A percentile compares a stretch with the other conserved stretches of the same genome.
Conservation (phyloP, 2,797 vertebrate species). For the Synanceia verrucosa region DNA sequence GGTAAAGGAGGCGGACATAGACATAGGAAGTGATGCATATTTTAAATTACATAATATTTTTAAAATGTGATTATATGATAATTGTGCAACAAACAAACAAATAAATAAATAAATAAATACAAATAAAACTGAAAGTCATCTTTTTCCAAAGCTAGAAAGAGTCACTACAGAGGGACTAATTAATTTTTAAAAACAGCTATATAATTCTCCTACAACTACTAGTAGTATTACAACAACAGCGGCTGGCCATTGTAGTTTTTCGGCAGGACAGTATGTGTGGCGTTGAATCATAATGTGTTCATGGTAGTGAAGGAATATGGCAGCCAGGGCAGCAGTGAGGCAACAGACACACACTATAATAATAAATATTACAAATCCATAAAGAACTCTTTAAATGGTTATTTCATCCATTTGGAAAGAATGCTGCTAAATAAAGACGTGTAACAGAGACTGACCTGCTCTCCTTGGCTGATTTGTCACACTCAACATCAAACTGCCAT, state of each 20-base stretch:
- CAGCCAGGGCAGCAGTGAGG: no score
- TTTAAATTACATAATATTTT: no score
- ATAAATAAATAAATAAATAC: no score
- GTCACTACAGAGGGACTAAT: no score
- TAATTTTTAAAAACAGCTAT: neutral
- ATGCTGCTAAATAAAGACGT: neutral
- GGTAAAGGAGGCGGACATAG: no score
- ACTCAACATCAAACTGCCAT: slow-evolving; percentile 97
- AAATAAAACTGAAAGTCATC: no score
- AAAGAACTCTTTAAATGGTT: neutral
- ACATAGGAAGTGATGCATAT: no score
- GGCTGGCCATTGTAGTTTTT: neutral
- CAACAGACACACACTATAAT: no score
- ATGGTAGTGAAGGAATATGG: neutral
- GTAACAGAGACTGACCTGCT: slow-evolving; percentile 78
- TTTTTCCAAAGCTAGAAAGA: no score
- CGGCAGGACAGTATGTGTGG: neutral
- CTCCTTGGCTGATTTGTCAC: slow-evolving; percentile 90
- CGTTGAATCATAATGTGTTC: neutral
- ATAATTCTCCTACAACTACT: neutral
- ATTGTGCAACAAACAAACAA: no score
- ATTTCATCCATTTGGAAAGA: neutral
- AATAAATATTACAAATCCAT: neutral
- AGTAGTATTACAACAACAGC: no score
- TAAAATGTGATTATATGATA: no score